phyloP scores from a whole-genome alignment of 2,888 invertebrate genomes.

The Drosophila paucipuncta region DNA sequence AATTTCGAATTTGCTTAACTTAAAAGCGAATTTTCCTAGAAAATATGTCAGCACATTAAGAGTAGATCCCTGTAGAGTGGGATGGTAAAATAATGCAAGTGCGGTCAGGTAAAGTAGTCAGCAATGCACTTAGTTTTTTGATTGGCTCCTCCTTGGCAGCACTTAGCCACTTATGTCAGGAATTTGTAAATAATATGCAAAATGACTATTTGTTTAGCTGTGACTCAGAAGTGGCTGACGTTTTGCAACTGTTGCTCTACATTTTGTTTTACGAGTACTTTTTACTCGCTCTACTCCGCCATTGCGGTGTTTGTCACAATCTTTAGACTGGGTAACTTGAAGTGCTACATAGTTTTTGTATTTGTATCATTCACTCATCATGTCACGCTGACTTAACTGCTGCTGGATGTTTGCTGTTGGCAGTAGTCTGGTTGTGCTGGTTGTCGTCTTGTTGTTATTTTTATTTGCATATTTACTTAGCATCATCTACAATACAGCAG shows the following conservation, averaged over 20 bases:
- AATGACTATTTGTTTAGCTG: slow-evolving; percentile 28
- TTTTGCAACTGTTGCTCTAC: slow-evolving; percentile 30
- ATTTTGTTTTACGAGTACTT: slow-evolving; percentile 31
- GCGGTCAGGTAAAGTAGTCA: background rate
- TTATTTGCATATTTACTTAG: slow-evolving; percentile 75
- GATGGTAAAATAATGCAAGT: background rate
- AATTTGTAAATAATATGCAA: slow-evolving; percentile 21
- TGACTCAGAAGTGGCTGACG: slow-evolving; percentile 14
- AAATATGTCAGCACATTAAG: background rate
- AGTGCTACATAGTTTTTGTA: slow-evolving; percentile 36
- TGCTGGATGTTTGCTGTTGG: slow-evolving; percentile 18
- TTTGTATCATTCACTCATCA: slow-evolving; percentile 74
- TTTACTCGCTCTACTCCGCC: slow-evolving; percentile 6
- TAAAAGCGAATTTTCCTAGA: background rate
- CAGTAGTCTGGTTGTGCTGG: slow-evolving; percentile 33
- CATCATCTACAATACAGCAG: slow-evolving; percentile 33
- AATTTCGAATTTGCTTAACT: background rate
- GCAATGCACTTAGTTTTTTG: slow-evolving; percentile 10
- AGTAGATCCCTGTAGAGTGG: background rate
- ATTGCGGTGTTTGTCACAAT: slow-evolving; percentile 35
- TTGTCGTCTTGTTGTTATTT: slow-evolving; percentile 45
- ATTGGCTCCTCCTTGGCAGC: slow-evolving; percentile 10
- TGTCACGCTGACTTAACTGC: slow-evolving; percentile 61
- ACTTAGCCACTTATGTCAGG: slow-evolving; percentile 9
- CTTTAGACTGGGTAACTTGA: slow-evolving; percentile 18